Base-by-base conservation (phyloP, 1,140 invertebrate genomes). In the Bombus superbus region DNA sequence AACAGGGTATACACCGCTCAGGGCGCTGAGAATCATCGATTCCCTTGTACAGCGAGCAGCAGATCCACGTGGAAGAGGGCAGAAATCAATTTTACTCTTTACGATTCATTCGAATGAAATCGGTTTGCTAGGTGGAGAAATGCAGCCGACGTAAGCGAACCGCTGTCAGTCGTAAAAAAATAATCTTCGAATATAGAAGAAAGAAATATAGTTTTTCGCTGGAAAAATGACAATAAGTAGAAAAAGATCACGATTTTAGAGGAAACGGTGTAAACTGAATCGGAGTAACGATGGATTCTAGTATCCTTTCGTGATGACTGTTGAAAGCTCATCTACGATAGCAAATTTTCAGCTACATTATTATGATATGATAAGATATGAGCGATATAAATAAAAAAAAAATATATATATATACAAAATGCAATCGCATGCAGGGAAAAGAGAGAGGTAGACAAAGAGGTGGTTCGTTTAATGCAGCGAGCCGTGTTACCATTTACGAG, bases 51-150 rank as follows among this genome's bases (percentile, higher is more conserved):
- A 25, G 59, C 6, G 40, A 42, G 8, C 38, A 32, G 59, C 38
- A 32, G 59, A 78, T 78, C 76, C 6, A n/a, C 72, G 44, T 6
- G 38, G 38, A 11, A 11, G 35, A 22, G 40, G 59, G 3, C 32
- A 68, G n/a, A 68, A 79, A 79, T 79, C 40, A 68, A 79, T 79
- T 44, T 25, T 32, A 47, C 42, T 66, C 42, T 79, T 79, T 79
- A 53, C 42, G 32, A 68, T 28, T 68, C 64, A 40, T 57, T 35
- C 25, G 18, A 53, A 13, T n/a, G n/a, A 44, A 66, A 68, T 79
- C 40, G 64, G 42, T 53, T 53, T 53, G 47, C 47, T 53, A 53
- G 47, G 18, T 53, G 47, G 47, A 53, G 47, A 53, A 53, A 53
- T 53, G 47, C 47, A 53, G 47, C 47, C 22, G 18, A 22, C 47